A percentile compares a stretch with the other conserved stretches of the same genome.
Evolutionary conservation across 2,113 vertebrate species (phyloP).

Genomic region (Cryptomyrus ogoouensis): DNA sequence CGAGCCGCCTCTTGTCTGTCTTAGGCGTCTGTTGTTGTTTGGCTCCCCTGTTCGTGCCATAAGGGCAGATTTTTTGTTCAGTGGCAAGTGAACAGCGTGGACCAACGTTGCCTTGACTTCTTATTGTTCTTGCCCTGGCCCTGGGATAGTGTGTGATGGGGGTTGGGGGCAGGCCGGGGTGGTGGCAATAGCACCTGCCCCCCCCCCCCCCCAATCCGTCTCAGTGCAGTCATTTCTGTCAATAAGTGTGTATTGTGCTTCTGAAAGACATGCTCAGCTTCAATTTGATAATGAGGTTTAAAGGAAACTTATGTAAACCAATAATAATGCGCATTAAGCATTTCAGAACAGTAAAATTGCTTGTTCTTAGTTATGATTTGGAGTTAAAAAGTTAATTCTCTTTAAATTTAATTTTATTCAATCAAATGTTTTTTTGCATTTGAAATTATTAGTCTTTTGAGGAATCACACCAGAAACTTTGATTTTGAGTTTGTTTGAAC

Average conservation of each 20-base stretch:
- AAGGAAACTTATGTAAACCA: background rate
- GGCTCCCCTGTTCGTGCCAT: background rate
- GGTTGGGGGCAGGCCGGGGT: background rate
- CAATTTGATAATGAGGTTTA: background rate
- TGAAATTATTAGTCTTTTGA: background rate
- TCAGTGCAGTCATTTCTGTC: background rate
- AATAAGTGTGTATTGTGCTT: background rate
- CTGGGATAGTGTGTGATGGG: conserved; percentile 4
- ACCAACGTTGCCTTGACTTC: conserved; percentile 16
- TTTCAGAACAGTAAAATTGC: background rate
- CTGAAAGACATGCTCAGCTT: background rate
- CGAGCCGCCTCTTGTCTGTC: background rate
- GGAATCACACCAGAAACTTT: background rate
- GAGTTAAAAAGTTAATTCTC: background rate
- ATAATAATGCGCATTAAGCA: background rate
- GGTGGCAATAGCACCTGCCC: background rate
- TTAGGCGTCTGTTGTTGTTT: background rate
- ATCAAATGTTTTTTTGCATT: background rate
- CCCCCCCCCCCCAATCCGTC: background rate
- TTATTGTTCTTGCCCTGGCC: conserved; percentile 19
- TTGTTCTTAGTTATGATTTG: background rate
- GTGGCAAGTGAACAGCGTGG: background rate
- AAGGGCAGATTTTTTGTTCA: background rate
- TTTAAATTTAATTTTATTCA: background rate
- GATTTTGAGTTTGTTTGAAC: background rate